Percentiles rank a stretch among this genome's conserved stretches.
Evolutionary conservation across 2,797 vertebrate species (phyloP).

Genomic region (Enteromius argenteus): DNA sequence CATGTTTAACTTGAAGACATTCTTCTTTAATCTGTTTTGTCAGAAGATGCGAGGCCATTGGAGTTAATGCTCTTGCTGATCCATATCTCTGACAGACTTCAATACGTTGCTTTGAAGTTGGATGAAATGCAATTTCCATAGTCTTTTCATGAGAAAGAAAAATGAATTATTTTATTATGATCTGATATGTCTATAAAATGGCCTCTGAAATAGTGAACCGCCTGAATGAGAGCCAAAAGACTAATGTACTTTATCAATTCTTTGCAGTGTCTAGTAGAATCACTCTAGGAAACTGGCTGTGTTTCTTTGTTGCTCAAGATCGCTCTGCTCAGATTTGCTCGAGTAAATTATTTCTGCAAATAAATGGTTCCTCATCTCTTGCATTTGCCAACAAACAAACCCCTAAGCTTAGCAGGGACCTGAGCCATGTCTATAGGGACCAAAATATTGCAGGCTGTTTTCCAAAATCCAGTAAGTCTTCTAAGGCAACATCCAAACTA

Average conservation of each 20-base stretch:
- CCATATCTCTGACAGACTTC: constrained; percentile 14
- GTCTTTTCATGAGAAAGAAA: constrained; percentile 12
- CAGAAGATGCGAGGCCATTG: not conserved
- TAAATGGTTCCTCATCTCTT: not conserved
- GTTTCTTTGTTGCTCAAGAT: not conserved
- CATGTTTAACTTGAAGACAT: constrained; percentile 4
- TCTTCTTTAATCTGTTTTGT: constrained; percentile 28
- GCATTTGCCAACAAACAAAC: constrained; percentile 9
- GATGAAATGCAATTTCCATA: constrained; percentile 37
- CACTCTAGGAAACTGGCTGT: not conserved
- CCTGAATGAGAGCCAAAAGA: constrained; percentile 19
- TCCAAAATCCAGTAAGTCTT: not conserved
- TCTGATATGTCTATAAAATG: constrained; percentile 28
- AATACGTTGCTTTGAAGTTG: constrained; percentile 28
- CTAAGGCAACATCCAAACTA: not conserved
- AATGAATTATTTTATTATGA: constrained; percentile 10
- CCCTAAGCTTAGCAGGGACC: constrained; percentile 3
- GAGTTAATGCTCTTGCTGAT: constrained; percentile 22
- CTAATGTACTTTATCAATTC: constrained; percentile 15
- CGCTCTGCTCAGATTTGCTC: not conserved
- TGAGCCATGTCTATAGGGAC: not conserved
- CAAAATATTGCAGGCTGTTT: not conserved
- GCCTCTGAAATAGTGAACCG: constrained; percentile 4
- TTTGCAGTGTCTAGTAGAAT: not conserved
- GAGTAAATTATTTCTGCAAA: not conserved